Percentiles rank a stretch among this genome's conserved stretches.
Conservation (phyloP, 2,113 vertebrate genomes). For the Tragelaphus strepsiceros region DNA sequence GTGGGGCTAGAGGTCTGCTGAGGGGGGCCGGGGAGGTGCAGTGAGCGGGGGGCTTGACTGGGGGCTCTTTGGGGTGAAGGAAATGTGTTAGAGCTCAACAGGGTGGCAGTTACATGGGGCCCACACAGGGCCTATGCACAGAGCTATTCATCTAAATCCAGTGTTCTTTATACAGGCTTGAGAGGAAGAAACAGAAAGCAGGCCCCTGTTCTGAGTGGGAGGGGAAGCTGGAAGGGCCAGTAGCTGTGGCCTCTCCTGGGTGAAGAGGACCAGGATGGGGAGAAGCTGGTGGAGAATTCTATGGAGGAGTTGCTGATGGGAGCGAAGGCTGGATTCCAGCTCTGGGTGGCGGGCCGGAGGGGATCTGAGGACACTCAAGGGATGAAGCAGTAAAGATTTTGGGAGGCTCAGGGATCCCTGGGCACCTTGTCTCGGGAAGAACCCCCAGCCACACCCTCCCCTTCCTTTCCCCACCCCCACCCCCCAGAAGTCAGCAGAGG, state of each 20-base stretch:
- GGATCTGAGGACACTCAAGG: neutral
- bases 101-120: accelerated
- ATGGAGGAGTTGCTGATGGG: neutral
- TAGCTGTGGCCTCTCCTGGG: neutral
- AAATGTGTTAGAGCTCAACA: neutral
- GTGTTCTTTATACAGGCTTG: neutral
- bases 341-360: accelerated
- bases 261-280: neutral
- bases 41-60: neutral
- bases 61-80: neutral
- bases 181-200: neutral
- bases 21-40: neutral
- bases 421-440: neutral
- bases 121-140: accelerated
- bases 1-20: neutral
- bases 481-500: neutral
- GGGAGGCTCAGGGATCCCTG: neutral
- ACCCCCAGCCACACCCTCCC: neutral
- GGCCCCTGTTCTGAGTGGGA: neutral
- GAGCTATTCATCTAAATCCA: neutral
- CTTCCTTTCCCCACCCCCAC: neutral
- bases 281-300: neutral
- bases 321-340: neutral
- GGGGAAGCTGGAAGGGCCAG: neutral
- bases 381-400: neutral